Conservation (phyloP, 2,113 vertebrate genomes). For the Heliornis fulica region DNA sequence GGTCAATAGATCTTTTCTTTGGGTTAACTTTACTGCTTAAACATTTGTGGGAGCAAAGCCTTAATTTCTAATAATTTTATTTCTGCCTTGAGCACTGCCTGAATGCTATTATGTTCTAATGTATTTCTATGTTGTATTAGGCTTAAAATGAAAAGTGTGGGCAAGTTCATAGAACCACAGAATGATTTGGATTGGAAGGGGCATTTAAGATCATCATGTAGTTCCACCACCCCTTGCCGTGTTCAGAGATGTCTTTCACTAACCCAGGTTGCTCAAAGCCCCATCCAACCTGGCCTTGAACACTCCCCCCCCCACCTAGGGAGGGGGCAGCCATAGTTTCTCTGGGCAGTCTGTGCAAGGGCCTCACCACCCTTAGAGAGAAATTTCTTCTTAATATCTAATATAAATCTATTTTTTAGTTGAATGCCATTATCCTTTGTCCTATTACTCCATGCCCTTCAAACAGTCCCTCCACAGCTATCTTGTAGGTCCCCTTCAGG, state of each 20-base stretch:
- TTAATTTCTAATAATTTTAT: neutral
- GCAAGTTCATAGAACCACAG: neutral
- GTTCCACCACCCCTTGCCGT: fast-evolving
- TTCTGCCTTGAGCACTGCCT: neutral
- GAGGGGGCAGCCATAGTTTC: neutral
- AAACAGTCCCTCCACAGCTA: neutral
- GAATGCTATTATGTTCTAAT: neutral
- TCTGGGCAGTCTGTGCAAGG: neutral
- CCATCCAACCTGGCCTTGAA: neutral
- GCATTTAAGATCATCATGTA: neutral
- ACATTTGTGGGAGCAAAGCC: neutral
- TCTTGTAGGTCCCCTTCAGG: neutral
- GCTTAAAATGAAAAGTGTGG: neutral
- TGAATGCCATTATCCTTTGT: neutral
- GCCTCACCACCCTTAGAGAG: neutral
- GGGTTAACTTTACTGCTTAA: neutral
- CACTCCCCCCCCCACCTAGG: neutral
- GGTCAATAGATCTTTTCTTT: neutral
- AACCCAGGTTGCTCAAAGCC: neutral
- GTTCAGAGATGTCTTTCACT: neutral
- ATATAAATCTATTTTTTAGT: neutral
- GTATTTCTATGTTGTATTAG: neutral
- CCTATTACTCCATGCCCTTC: neutral
- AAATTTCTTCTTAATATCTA: neutral
- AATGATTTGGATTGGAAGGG: neutral